Conservation (phyloP, 2,113 vertebrate genomes). For the Synchiropus splendidus region DNA sequence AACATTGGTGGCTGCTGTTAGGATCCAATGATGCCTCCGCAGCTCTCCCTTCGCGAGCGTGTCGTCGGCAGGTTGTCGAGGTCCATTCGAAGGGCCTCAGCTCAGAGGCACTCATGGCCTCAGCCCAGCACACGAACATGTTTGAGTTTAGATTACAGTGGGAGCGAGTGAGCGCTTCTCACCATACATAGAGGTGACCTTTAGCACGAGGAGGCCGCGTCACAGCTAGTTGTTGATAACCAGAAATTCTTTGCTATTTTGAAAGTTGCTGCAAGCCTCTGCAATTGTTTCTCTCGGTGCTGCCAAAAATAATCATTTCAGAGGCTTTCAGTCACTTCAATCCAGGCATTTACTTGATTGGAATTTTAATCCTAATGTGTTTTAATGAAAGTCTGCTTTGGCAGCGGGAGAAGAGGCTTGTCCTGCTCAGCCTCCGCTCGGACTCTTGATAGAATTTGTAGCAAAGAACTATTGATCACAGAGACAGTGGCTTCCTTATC, state of each 20-base stretch:
- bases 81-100: no score
- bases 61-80: no score
- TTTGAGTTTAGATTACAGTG: conserved; percentile 17
- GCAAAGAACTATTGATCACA: no score
- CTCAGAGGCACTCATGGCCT: no score
- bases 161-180: conserved; percentile 17
- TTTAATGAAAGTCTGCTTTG: not conserved
- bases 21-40: no score
- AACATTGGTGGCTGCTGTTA: no score
- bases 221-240: conserved; percentile 48
- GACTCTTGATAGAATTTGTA: no score
- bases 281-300: not conserved
- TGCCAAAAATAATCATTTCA: not conserved
- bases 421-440: no score
- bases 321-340: not conserved
- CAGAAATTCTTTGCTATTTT: conserved; percentile 50
- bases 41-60: no score
- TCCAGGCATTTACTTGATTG: not conserved
- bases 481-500: no score
- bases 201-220: conserved; percentile 14
- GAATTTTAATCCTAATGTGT: not conserved
- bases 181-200: conserved; percentile 24
- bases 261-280: conserved; percentile 1
- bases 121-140: no score
- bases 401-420: not conserved